Conservation (phyloP, 1,140 invertebrate species). For the Chironomus striatipennis region DNA sequence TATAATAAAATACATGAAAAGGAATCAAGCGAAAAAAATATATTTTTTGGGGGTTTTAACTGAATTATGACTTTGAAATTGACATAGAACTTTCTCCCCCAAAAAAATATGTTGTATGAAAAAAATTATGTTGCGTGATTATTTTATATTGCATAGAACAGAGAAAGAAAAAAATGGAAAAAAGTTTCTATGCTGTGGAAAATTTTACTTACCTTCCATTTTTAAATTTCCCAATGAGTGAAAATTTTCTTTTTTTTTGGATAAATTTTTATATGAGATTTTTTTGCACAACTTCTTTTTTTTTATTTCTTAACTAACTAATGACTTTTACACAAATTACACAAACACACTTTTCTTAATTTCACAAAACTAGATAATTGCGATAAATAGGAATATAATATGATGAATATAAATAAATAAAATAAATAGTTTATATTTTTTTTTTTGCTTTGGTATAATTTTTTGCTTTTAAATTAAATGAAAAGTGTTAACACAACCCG, state of each 20-base stretch:
- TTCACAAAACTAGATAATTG: not conserved
- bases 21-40: too few species aligned
- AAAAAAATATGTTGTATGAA: not conserved
- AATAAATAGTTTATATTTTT: conserved; percentile 1
- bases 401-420: not conserved
- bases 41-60: not conserved
- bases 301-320: not conserved
- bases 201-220: conserved; percentile 21
- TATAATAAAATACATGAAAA: too few species aligned
- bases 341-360: not conserved
- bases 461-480: not conserved
- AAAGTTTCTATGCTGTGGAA: not conserved
- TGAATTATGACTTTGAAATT: not conserved
- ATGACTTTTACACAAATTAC: not conserved
- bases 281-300: not conserved
- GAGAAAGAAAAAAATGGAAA: not conserved
- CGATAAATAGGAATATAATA: conserved; percentile 8
- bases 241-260: conserved; percentile 11
- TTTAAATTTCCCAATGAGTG: conserved; percentile 20
- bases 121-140: conserved; percentile 7
- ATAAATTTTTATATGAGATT: not conserved
- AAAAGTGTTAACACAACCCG: not conserved
- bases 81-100: conserved; percentile 11
- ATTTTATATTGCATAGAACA: not conserved
- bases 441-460: conserved; percentile 14